phyloP scores from a whole-genome alignment of 2,113 vertebrate genomes.

The Rafetus swinhoei region DNA sequence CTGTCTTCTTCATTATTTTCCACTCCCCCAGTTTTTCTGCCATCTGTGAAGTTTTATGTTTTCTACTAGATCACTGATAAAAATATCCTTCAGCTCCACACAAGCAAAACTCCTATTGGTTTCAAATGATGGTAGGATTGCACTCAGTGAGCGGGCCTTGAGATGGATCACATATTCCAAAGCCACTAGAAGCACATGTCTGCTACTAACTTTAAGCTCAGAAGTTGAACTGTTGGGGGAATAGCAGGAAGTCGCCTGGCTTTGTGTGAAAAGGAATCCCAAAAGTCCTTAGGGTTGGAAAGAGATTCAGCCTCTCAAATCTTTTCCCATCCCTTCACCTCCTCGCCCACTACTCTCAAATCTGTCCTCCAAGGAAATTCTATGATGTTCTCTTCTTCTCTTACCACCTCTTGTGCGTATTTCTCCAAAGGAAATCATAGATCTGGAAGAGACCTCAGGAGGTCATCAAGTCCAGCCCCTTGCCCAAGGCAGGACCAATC shows the following conservation, averaged over 20 bases:
- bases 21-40: too few species aligned
- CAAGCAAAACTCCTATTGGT: background rate
- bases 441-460: too few species aligned
- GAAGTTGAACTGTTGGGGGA: background rate
- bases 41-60: background rate
- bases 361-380: background rate
- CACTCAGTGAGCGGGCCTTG: background rate
- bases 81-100: background rate
- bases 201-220: background rate
- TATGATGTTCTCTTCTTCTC: background rate
- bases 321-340: background rate
- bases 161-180: background rate
- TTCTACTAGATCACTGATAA: background rate
- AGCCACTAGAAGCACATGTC: background rate
- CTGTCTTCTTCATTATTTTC: too few species aligned
- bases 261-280: background rate
- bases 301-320: background rate
- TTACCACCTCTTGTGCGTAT: background rate
- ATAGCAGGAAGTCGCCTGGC: background rate
- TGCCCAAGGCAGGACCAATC: too few species aligned
- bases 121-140: background rate
- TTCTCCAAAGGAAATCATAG: background rate
- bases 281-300: background rate
- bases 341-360: background rate
- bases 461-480: too few species aligned